phyloP scores from a whole-genome alignment of 2,888 invertebrate genomes.

The Lithophane semibrunnea region DNA sequence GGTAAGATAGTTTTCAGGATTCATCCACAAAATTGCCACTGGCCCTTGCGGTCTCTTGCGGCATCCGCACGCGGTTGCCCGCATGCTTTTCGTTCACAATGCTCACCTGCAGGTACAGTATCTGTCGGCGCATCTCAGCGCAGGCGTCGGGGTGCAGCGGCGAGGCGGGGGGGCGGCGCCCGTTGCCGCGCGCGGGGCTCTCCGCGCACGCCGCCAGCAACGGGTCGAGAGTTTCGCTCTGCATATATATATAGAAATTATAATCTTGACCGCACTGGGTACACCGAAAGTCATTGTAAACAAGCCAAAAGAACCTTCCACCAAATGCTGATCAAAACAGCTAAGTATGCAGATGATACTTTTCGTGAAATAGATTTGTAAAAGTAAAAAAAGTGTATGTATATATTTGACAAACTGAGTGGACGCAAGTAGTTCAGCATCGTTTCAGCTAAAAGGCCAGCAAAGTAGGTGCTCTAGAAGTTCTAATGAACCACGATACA shows the following conservation, averaged over 20 bases:
- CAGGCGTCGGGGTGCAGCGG: conserved; percentile 93
- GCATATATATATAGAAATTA: conserved; percentile 68
- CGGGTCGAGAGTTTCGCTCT: conserved; percentile 97
- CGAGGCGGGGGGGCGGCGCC: conserved; percentile 91
- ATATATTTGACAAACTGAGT: neutral
- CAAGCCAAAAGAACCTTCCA: conserved; percentile 17
- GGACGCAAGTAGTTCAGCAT: neutral
- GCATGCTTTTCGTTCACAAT: neutral
- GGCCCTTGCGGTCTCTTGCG: neutral
- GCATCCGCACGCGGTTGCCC: no score
- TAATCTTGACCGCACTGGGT: neutral
- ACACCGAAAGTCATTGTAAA: neutral
- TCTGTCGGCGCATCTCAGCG: conserved; percentile 95
- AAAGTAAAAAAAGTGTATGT: neutral
- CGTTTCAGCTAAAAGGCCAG: neutral
- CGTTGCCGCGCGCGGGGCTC: conserved; percentile 90
- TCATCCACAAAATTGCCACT: neutral
- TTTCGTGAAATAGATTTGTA: neutral
- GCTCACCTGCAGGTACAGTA: conserved; percentile 94
- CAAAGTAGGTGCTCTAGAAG: conserved; percentile 4
- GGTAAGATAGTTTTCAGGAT: neutral
- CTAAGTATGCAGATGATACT: neutral
- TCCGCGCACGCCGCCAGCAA: conserved; percentile 93
- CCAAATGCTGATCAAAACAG: conserved; percentile 13
- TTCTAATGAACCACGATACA: no score